Conservation (phyloP, 2,113 vertebrate genomes). For the human region GRCh38 chr20:19657501-19658000, state of each 20-base stretch:
- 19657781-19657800: not conserved
- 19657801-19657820: not conserved
- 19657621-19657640: not conserved
- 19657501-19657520: not conserved
- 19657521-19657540: not conserved
- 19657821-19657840: not conserved
- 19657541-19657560: not conserved
- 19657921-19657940: conserved; percentile 23
- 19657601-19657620: not conserved
- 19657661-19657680: not conserved
- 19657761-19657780: not conserved
- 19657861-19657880: not conserved
- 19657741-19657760: not conserved
- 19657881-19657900: not conserved
- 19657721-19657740: too few relatives aligned
- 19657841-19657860: not conserved
- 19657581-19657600: not conserved
- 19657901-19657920: conserved; percentile 21
- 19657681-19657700: not conserved
- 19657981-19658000: not conserved
- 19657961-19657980: conserved; percentile 1
- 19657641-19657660: not conserved
- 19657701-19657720: not conserved
- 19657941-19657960: conserved; percentile 43
- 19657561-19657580: not conserved